Conservation (phyloP, 2,888 invertebrate genomes). For the Synergus gifuensis region DNA sequence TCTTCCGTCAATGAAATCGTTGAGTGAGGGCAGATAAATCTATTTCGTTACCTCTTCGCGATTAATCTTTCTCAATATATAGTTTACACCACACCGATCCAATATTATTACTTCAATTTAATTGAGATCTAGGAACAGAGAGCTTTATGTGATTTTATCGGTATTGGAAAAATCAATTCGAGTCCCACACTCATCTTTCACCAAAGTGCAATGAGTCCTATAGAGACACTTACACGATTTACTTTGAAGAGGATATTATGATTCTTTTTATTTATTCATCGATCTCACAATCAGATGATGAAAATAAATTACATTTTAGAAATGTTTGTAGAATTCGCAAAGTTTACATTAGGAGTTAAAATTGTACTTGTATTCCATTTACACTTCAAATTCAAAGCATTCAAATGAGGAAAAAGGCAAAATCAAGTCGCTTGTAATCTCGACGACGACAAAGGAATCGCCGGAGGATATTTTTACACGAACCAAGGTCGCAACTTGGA, state of each 20-base stretch:
- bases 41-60: neutral
- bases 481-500: slow-evolving; percentile 8
- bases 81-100: neutral
- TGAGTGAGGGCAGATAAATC: neutral
- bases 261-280: neutral
- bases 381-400: neutral
- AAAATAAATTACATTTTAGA: neutral
- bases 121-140: neutral
- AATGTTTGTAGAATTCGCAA: neutral
- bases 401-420: neutral
- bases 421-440: neutral
- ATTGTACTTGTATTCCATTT: neutral
- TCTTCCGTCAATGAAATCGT: neutral
- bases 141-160: neutral
- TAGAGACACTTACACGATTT: neutral
- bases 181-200: neutral
- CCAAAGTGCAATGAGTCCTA: neutral
- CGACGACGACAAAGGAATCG: slow-evolving; percentile 28
- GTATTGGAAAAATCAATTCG: neutral
- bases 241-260: neutral
- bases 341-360: neutral
- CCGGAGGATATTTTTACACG: slow-evolving; percentile 22
- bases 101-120: neutral
- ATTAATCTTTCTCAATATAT: neutral
- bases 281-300: neutral